Evolutionary conservation across 2,797 vertebrate genomes (phyloP).

Genomic region (Liparis tanakae): DNA sequence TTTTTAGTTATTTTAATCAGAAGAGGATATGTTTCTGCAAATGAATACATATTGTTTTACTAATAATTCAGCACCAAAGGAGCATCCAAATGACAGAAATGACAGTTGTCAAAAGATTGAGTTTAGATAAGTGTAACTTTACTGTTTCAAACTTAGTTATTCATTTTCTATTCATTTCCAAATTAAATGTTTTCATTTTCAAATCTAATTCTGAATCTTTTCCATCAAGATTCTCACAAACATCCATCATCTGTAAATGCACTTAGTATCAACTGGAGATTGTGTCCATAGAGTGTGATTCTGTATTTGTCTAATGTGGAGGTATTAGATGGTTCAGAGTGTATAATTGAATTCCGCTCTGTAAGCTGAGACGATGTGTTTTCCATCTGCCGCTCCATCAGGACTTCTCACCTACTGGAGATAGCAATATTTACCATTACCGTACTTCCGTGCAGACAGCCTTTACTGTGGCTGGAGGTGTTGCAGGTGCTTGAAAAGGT

Average conservation of each 20-base stretch:
- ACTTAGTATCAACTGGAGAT: constrained; percentile 23
- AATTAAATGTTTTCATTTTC: neutral
- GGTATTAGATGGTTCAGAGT: constrained; percentile 22
- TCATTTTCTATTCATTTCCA: neutral
- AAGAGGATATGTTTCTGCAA: neutral
- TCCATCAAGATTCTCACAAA: constrained; percentile 18
- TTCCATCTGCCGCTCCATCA: constrained; percentile 20
- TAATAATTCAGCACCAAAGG: neutral
- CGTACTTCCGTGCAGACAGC: constrained; percentile 6
- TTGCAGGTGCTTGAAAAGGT: neutral
- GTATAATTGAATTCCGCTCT: constrained; percentile 28
- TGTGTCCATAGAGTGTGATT: constrained; percentile 29
- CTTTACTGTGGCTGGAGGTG: neutral
- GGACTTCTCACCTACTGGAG: constrained; percentile 19
- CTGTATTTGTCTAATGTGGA: constrained; percentile 39
- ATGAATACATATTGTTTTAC: neutral
- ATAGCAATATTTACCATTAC: constrained; percentile 24
- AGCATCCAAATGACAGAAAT: neutral
- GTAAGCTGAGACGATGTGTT: constrained; percentile 37
- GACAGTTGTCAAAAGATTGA: constrained; percentile 1
- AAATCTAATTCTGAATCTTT: constrained; percentile 1
- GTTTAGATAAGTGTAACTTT: neutral
- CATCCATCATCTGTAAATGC: constrained; percentile 6
- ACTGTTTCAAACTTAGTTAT: neutral
- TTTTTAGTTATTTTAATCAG: constrained; percentile 5